Evolutionary conservation across 2,888 invertebrate species (phyloP).

Genomic region (Spodoptera littoralis): DNA sequence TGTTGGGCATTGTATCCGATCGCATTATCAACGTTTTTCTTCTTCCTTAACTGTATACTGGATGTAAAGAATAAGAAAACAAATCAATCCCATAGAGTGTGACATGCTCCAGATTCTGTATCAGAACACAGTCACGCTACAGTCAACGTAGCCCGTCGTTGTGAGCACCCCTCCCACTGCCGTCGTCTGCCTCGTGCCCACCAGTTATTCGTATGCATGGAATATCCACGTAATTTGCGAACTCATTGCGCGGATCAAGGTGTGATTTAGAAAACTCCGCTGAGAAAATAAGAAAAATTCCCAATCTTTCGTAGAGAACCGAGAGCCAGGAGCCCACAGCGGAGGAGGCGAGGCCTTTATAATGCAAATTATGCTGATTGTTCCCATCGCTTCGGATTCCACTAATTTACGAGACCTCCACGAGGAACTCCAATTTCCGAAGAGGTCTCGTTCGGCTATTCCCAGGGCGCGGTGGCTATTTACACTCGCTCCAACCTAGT

Average conservation of each 20-base stretch:
- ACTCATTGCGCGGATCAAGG: slow-evolving; percentile 76
- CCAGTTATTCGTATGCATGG: slow-evolving; percentile 75
- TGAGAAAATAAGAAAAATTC: slow-evolving; percentile 56
- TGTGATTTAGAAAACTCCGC: slow-evolving; percentile 70
- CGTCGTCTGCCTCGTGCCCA: not conserved
- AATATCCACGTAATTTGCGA: slow-evolving; percentile 77
- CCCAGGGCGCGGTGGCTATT: slow-evolving; percentile 16
- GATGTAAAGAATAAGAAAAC: too few species aligned
- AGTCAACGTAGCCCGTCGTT: too few species aligned
- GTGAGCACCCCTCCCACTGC: not conserved
- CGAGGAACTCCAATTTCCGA: slow-evolving; percentile 44
- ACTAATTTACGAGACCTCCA: slow-evolving; percentile 65
- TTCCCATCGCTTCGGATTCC: slow-evolving; percentile 67
- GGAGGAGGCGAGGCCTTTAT: slow-evolving; percentile 59
- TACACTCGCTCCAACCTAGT: slow-evolving; percentile 1
- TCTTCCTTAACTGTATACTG: too few species aligned
- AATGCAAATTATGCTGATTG: slow-evolving; percentile 74
- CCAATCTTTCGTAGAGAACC: slow-evolving; percentile 7
- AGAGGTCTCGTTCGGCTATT: slow-evolving; percentile 30
- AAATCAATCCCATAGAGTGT: too few species aligned
- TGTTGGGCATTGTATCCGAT: too few species aligned
- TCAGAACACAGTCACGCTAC: too few species aligned
- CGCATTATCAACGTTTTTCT: too few species aligned
- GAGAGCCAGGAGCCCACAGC: slow-evolving; percentile 10
- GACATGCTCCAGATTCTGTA: too few species aligned